A percentile compares a stretch with the other conserved stretches of the same genome.
These are phyloP conservation scores for Pomacea maculata DNA, from an alignment of 1,140 invertebrate species.

Conservation along the genomic window DNA sequence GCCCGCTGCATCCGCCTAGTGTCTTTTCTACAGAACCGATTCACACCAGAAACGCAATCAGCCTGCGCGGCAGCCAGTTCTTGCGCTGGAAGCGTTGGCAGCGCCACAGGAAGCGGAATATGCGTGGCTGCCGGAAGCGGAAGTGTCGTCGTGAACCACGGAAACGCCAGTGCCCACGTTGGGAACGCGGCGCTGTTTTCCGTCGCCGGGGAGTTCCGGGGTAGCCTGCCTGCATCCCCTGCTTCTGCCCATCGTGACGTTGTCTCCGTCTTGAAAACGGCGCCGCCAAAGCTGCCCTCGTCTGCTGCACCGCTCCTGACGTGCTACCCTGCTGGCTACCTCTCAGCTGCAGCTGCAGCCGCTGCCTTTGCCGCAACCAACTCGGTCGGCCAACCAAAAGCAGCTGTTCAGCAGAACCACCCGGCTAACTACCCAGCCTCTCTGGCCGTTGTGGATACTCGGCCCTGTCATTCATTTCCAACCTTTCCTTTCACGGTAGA, in stretches of 20 bases:
- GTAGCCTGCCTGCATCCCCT: too few relatives aligned
- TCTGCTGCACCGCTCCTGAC: too few relatives aligned
- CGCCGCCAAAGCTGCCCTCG: too few relatives aligned
- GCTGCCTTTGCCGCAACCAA: too few relatives aligned
- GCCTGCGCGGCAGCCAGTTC: constrained; percentile 15
- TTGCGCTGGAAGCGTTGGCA: too few relatives aligned
- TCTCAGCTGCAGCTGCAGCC: too few relatives aligned
- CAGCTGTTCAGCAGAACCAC: too few relatives aligned
- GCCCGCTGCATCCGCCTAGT: constrained; percentile 39
- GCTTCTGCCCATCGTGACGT: too few relatives aligned
- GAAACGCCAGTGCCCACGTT: not conserved
- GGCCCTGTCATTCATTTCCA: not conserved
- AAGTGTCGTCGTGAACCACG: not conserved
- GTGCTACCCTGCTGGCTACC: too few relatives aligned
- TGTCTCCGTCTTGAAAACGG: too few relatives aligned
- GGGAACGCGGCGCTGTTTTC: not conserved
- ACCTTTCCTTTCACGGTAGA: constrained; percentile 9
- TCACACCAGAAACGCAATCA: constrained; percentile 31
- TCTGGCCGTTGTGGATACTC: constrained; percentile 3
- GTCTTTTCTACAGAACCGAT: constrained; percentile 45
- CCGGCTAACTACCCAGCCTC: not conserved
- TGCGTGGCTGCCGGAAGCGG: not conserved
- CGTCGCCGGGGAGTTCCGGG: too few relatives aligned
- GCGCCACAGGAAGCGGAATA: not conserved
- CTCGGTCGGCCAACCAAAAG: too few relatives aligned